These are phyloP conservation scores for Prunella fulvescens DNA, from an alignment of 2,113 vertebrate genomes.

Conservation along the genomic window DNA sequence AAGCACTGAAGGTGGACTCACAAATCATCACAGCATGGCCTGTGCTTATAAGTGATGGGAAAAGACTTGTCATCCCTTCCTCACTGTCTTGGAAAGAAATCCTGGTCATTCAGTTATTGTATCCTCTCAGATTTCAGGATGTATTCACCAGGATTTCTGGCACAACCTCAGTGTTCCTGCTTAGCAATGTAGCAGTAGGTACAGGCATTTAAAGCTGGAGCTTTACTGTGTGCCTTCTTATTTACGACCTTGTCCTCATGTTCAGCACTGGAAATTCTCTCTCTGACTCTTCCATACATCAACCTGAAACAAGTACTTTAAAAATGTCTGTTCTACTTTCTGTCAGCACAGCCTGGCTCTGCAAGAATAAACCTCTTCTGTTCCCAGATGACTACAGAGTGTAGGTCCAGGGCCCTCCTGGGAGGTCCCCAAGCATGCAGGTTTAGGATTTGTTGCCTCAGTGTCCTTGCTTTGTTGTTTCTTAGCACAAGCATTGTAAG, in stretches of 20 bases:
- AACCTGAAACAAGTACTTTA: background rate
- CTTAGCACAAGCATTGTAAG: background rate
- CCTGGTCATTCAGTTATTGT: background rate
- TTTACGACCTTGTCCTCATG: background rate
- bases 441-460: background rate
- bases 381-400: background rate
- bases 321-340: background rate
- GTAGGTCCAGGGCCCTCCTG: background rate
- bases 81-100: background rate
- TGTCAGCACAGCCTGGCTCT: background rate
- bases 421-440: background rate
- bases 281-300: background rate
- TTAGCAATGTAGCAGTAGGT: background rate
- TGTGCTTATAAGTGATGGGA: background rate
- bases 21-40: fast-evolving
- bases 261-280: background rate
- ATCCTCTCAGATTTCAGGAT: background rate
- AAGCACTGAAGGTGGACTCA: background rate
- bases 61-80: fast-evolving
- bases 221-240: background rate
- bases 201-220: background rate
- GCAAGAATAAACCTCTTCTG: background rate
- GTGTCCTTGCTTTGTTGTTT: background rate
- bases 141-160: background rate
- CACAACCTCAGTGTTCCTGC: background rate